phyloP scores from a whole-genome alignment of 1,140 invertebrate species.

The Bombus breviceps region DNA sequence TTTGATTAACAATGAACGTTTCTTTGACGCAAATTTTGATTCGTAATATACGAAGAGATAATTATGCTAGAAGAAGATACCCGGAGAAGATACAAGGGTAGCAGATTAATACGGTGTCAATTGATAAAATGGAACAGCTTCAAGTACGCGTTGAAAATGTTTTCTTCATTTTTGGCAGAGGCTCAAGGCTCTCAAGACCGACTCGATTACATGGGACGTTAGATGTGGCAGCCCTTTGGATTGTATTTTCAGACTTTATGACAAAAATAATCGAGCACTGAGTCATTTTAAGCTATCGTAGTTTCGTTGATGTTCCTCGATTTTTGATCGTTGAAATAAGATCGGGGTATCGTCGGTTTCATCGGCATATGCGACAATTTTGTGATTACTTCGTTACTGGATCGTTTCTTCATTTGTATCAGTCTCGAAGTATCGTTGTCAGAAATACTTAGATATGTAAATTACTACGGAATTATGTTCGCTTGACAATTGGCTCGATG shows the following conservation, averaged over 20 bases:
- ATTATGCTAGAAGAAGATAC: not conserved
- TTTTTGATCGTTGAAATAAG: not conserved
- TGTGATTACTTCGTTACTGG: not conserved
- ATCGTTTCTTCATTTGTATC: not conserved
- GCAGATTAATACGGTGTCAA: slow-evolving; percentile 43
- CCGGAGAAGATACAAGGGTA: slow-evolving; percentile 15
- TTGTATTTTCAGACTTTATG: slow-evolving; percentile 80
- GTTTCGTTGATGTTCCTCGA: slow-evolving; percentile 26
- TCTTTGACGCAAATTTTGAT: not conserved
- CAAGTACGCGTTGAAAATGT: slow-evolving; percentile 73
- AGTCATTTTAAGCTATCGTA: slow-evolving; percentile 67
- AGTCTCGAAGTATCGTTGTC: not conserved
- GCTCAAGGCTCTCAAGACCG: slow-evolving; percentile 74
- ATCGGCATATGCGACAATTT: not conserved
- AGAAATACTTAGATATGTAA: not conserved
- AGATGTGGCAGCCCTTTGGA: slow-evolving; percentile 68
- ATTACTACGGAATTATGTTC: not conserved
- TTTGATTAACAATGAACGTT: not conserved
- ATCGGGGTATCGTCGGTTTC: not conserved
- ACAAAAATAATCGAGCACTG: slow-evolving; percentile 79
- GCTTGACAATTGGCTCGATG: not conserved
- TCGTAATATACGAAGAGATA: not conserved
- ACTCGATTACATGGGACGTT: slow-evolving; percentile 42
- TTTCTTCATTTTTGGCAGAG: slow-evolving; percentile 80
- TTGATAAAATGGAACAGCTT: slow-evolving; percentile 70